Conservation (phyloP, 2,888 invertebrate species). For the Megamerina dolium region DNA sequence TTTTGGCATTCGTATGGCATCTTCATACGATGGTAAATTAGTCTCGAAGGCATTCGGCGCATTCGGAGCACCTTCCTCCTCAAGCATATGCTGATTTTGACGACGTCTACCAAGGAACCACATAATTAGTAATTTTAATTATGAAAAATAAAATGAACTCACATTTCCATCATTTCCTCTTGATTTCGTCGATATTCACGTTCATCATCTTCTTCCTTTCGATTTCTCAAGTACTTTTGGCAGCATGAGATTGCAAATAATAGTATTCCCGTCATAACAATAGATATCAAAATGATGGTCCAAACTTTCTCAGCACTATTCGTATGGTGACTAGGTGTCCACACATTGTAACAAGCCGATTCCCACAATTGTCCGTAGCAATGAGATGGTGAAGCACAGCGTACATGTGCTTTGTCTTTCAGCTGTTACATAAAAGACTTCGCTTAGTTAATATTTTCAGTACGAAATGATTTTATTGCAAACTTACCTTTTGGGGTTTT, state of each 20-base stretch:
- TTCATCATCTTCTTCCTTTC: constrained; percentile 41
- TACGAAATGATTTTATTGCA: not conserved
- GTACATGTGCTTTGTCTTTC: constrained; percentile 48
- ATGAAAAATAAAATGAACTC: constrained; percentile 17
- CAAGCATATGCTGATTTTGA: constrained; percentile 53
- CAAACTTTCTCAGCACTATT: constrained; percentile 53
- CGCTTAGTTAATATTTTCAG: not conserved
- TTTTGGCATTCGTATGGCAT: constrained; percentile 70
- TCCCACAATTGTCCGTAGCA: constrained; percentile 64
- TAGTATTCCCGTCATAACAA: constrained; percentile 37
- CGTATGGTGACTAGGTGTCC: constrained; percentile 52
- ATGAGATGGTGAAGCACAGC: constrained; percentile 61
- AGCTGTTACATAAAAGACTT: constrained; percentile 25
- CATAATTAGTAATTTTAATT: not conserved
- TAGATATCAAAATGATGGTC: constrained; percentile 56
- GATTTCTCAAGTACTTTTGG: constrained; percentile 54
- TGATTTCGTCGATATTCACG: constrained; percentile 52
- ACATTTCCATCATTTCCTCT: constrained; percentile 45
- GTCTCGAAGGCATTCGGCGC: constrained; percentile 61
- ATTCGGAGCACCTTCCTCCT: constrained; percentile 54
- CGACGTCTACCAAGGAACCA: constrained; percentile 37
- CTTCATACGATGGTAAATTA: constrained; percentile 69
- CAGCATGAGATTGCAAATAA: constrained; percentile 30
- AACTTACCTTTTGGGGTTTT: constrained; percentile 51
- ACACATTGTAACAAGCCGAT: constrained; percentile 58